phyloP scores from a whole-genome alignment of 2,113 vertebrate genomes.

The Malurus melanocephalus region DNA sequence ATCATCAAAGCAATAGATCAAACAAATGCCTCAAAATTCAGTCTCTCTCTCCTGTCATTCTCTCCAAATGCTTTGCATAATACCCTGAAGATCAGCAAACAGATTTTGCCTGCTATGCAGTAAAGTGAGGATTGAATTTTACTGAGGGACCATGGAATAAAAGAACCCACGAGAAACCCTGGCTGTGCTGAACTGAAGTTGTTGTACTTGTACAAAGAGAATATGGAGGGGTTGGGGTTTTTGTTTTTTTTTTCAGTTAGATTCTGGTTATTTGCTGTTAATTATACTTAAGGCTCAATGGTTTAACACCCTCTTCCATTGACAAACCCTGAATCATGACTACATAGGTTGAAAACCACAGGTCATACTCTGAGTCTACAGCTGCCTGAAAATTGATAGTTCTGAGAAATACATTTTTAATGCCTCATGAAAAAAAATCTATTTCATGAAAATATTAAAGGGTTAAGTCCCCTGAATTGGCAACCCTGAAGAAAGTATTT shows the following conservation, averaged over 20 bases:
- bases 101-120: slow-evolving; percentile 56
- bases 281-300: background rate
- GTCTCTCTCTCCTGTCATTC: slow-evolving; percentile 53
- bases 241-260: background rate
- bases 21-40: slow-evolving; percentile 64
- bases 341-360: background rate
- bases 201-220: background rate
- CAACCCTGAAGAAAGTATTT: background rate
- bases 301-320: background rate
- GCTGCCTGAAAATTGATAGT: background rate
- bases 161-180: slow-evolving; percentile 3
- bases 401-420: background rate
- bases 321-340: background rate
- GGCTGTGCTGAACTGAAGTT: background rate
- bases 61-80: slow-evolving; percentile 62
- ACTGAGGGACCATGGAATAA: background rate
- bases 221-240: background rate
- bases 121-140: slow-evolving; percentile 52
- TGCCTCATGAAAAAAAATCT: background rate
- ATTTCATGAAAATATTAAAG: background rate
- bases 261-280: background rate
- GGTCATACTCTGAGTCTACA: background rate
- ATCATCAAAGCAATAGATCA: slow-evolving; percentile 67
- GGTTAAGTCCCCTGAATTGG: background rate
- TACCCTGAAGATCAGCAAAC: slow-evolving; percentile 62